Evolutionary conservation across 2,113 vertebrate species (phyloP), one percentile per base, ranked within the genome.

Genomic region (Charina bottae): DNA sequence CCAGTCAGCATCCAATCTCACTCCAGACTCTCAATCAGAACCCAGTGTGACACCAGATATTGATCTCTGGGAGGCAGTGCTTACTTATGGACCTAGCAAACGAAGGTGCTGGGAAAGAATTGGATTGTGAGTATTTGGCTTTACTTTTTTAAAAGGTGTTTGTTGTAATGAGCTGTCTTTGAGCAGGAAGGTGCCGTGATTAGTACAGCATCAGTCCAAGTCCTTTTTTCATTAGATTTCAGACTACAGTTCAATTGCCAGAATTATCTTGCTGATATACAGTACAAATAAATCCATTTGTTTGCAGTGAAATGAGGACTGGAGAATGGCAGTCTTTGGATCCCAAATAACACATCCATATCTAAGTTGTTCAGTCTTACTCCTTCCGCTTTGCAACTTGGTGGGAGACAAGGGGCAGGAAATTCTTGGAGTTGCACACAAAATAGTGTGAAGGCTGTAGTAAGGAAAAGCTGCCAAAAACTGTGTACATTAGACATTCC

Each of bases 11-110:
- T 99, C 99, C 85, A 99, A 99, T 93, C 89, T 99, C 96, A 99
- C 99, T 86, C 99, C 99, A n/a, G 99, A 99, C 95, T 99, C 99
- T 60, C 98, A 99, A 96, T 99, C 99, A 49, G 99, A 99, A 96
- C 97, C 98, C 0, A 99, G 98, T 88, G 90, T 98, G 37, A 96
- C 98, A 85, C 98, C 99, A 0, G 99, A 99, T 90, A 56, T 98
- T 60, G 99, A 99, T 87, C 85, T 99, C 58, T 99, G 99, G 99
- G 99, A 99, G 83, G 99, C 98, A 2, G 97, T 98, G 55, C 97
- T 98, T 54, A 98, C 97, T 0, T 99, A 98, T 1, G 98, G 98
- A 95, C 98, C 99, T 55, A 98, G 98, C 94, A 98, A 97, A 93
- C 96, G 98, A 13, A 98, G 99, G 94, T 99, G 98, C 95, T 99